These are phyloP conservation scores for Eupithecia pulchellata DNA, from an alignment of 2,888 invertebrate genomes.

Conservation along the genomic window DNA sequence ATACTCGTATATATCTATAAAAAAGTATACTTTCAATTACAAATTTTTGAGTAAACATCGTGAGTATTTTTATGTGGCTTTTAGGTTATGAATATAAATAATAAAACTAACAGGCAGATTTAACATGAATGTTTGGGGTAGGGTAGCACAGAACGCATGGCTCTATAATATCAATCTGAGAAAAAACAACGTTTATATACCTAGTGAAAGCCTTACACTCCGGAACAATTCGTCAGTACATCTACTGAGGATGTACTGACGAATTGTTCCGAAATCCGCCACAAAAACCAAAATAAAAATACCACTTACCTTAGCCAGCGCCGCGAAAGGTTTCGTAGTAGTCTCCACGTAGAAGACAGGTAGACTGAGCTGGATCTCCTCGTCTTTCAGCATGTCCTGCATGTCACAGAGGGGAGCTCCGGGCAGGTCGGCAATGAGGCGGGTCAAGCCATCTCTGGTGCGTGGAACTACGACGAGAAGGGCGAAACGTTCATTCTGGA, in stretches of 20 bases:
- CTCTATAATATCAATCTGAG: not conserved
- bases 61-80: too few relatives aligned
- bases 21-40: too few relatives aligned
- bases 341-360: constrained; percentile 88
- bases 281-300: not conserved
- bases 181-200: too few relatives aligned
- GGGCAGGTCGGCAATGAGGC: constrained; percentile 83
- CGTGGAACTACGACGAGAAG: constrained; percentile 85
- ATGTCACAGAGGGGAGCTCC: constrained; percentile 76
- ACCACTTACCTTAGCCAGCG: constrained; percentile 80
- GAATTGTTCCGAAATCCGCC: not conserved
- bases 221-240: too few relatives aligned
- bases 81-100: too few relatives aligned
- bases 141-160: not conserved
- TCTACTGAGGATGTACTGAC: not conserved
- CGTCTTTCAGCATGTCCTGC: constrained; percentile 70
- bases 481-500: constrained; percentile 86
- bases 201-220: too few relatives aligned
- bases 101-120: too few relatives aligned
- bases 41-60: too few relatives aligned
- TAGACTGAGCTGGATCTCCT: constrained; percentile 80
- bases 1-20: too few relatives aligned
- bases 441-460: constrained; percentile 83
- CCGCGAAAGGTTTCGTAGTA: constrained; percentile 86
- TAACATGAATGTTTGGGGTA: not conserved